Conservation (phyloP, 2,888 invertebrate genomes). For the Drosophila fulvimacula region DNA sequence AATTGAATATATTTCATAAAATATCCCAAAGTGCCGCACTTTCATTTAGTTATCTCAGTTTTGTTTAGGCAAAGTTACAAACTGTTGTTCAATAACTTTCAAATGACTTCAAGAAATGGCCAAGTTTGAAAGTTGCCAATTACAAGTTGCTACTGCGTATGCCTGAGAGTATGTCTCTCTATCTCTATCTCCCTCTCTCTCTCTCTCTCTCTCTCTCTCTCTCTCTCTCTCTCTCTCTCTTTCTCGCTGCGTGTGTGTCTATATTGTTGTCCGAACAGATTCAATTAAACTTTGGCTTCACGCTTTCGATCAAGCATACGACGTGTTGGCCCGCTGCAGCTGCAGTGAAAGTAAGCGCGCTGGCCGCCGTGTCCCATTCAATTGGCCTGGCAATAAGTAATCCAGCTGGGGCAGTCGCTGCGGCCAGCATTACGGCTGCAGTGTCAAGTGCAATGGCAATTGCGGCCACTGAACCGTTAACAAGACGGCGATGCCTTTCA, state of each 20-base stretch:
- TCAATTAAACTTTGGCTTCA: constrained; percentile 79
- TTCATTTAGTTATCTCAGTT: not conserved
- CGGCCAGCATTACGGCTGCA: constrained; percentile 26
- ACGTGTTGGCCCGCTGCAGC: constrained; percentile 47
- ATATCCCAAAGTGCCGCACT: not conserved
- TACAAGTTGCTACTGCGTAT: constrained; percentile 21
- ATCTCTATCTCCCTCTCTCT: not conserved
- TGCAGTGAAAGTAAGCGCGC: constrained; percentile 62
- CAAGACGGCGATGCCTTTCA: constrained; percentile 45
- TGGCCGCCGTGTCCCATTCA: constrained; percentile 17
- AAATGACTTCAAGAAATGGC: constrained; percentile 60
- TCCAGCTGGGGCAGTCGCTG: constrained; percentile 32
- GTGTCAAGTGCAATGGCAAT: constrained; percentile 70
- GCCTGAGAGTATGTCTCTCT: not conserved
- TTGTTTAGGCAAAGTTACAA: constrained; percentile 15
- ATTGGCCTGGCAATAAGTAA: constrained; percentile 34
- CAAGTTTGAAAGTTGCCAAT: constrained; percentile 78
- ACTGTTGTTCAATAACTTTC: constrained; percentile 71
- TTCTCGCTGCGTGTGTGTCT: not conserved
- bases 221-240: not conserved
- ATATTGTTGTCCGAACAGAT: constrained; percentile 61
- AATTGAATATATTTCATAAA: not conserved
- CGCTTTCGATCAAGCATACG: constrained; percentile 72
- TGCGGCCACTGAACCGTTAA: constrained; percentile 63
- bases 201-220: not conserved